Percentiles rank a stretch among this genome's conserved stretches.
Conservation (phyloP, 1,140 invertebrate species). For the Limonius californicus region DNA sequence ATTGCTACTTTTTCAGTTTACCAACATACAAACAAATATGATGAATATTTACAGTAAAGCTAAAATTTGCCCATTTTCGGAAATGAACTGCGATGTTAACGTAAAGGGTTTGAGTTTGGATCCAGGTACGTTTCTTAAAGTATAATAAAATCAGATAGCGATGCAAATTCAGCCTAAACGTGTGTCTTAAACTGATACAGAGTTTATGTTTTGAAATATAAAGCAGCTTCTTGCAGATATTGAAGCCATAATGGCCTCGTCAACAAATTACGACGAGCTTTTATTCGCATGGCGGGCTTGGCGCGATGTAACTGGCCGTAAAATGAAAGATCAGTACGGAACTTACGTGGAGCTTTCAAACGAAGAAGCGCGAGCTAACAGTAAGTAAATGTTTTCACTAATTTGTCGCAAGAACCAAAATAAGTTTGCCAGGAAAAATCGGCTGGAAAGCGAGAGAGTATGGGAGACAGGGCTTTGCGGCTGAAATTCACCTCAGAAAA, state of each 20-base stretch:
- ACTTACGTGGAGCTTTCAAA: constrained; percentile 74
- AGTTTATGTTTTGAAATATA: neutral
- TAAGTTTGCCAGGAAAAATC: too few relatives aligned
- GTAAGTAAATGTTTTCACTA: constrained; percentile 16
- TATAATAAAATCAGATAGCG: too few relatives aligned
- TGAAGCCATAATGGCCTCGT: constrained; percentile 60
- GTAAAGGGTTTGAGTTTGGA: constrained; percentile 39
- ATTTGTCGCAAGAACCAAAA: constrained; percentile 5
- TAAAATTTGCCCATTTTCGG: constrained; percentile 42
- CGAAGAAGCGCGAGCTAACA: constrained; percentile 67
- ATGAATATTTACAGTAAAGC: constrained; percentile 47
- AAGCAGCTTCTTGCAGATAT: constrained; percentile 52
- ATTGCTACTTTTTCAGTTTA: constrained; percentile 26
- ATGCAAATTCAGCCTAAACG: neutral
- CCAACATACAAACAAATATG: constrained; percentile 41
- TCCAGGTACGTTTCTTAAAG: constrained; percentile 27
- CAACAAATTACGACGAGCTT: constrained; percentile 68
- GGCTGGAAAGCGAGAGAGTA: neutral
- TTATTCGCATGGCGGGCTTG: constrained; percentile 73
- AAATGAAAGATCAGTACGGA: constrained; percentile 62
- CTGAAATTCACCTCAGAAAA: neutral
- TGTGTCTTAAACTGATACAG: too few relatives aligned
- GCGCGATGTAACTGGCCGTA: constrained; percentile 67
- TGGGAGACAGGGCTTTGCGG: neutral
- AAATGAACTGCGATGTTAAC: constrained; percentile 36